Evolutionary conservation across 2,113 vertebrate species (phyloP), one percentile per base, ranked within the genome.

Genomic region (Passer domesticus): DNA sequence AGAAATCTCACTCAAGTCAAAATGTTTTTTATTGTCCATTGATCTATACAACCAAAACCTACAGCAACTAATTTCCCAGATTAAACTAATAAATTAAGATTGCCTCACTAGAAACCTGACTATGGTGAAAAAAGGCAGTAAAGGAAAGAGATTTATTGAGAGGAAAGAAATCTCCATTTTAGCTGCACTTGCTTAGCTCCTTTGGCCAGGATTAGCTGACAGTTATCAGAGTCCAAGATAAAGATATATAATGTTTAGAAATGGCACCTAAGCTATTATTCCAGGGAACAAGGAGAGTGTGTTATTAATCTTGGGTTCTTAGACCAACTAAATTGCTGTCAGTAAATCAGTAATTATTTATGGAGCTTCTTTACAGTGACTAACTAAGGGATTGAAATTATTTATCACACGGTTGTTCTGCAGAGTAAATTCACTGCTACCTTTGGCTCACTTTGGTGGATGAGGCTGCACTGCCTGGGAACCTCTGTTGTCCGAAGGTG

Each of bases 271-370:
- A 44, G 28, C 79, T 83, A 67, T 83, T 75, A 92, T 92, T 91
- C 72, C 73, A 83, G 75, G 62, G 62, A 92, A 87, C 9, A 13
- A 80, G 44, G 56, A 91, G 44, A 68, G 60, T 46, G 27, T 60
- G 21, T 66, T 86, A 93, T 92, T 75, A 95, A 85, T 94, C 81
- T 37, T 35, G 55, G 43, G 30, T 69, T 85, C 91, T 93, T 92
- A 94, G 75, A 27, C 55, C 75, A 67, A 77, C 59, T 56, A 90
- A 94, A 95, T 89, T 93, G 76, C 60, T 91, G 83, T 78, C 73
- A 89, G 86, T 64, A 70, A 86, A 88, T 63, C 86, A 81, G 85
- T 55, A 93, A 95, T 94, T 96, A 94, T 95, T 95, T 80, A 94
- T 87, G 69, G 56, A 60, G 60, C 52, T 81, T 75, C 92, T 89